A percentile compares a stretch with the other conserved stretches of the same genome.
Conservation (phyloP, 2,113 vertebrate species). For the Barnardius zonarius region DNA sequence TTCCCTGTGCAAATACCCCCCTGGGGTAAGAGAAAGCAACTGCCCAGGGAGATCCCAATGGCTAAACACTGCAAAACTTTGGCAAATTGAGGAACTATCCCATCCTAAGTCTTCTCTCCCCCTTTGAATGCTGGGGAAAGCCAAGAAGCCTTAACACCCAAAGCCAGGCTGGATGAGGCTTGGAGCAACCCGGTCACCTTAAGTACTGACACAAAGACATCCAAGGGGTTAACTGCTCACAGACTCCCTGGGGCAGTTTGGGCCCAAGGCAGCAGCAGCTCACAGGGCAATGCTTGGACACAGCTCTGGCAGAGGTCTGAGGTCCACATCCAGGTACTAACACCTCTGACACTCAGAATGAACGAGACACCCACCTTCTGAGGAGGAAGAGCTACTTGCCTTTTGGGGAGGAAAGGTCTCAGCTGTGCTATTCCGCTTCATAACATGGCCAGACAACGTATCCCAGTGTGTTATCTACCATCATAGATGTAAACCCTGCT, state of each 20-base stretch:
- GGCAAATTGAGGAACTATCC: background rate
- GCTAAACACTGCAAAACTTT: background rate
- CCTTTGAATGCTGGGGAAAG: background rate
- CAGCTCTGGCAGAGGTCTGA: background rate
- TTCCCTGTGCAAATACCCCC: no score
- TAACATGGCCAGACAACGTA: no score
- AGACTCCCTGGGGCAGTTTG: background rate
- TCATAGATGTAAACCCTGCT: rapidly evolving
- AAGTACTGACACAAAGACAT: background rate
- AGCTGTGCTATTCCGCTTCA: background rate
- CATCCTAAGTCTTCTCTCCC: background rate
- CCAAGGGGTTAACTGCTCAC: background rate
- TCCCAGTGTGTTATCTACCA: background rate
- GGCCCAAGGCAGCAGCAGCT: background rate
- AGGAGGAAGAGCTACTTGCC: background rate
- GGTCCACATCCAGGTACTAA: background rate
- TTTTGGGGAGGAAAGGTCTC: background rate
- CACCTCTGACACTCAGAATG: rapidly evolving
- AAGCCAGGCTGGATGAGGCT: background rate
- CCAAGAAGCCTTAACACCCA: background rate
- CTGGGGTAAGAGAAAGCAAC: background rate
- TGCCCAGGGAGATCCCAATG: background rate
- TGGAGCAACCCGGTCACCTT: background rate
- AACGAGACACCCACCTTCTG: background rate
- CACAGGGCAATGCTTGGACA: background rate